Conservation (phyloP, 2,113 vertebrate species). For the Phasianus colchicus region DNA sequence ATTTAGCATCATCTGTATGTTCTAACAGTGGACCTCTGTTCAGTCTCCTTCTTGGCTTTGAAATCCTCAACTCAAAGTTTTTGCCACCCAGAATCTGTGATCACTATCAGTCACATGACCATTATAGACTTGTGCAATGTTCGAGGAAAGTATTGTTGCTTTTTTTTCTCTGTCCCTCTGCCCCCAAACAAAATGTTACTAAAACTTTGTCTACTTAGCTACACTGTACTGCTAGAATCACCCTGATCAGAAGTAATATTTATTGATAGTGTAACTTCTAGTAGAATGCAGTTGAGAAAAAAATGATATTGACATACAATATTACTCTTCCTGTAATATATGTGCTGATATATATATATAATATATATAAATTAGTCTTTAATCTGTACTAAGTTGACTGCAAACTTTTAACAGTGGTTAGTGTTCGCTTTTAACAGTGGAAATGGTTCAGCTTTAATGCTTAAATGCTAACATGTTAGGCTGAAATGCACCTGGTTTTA, state of each 20-base stretch:
- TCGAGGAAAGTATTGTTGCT: neutral
- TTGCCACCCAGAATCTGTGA: neutral
- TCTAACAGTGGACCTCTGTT: neutral
- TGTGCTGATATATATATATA: neutral
- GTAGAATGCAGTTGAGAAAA: neutral
- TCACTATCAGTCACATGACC: neutral
- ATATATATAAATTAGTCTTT: neutral
- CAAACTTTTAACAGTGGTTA: neutral
- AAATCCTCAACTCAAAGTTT: neutral
- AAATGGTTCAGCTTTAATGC: neutral
- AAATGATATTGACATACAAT: neutral
- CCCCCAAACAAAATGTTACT: neutral
- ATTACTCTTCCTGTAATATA: neutral
- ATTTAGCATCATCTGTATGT: rapidly evolving
- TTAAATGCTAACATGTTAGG: neutral
- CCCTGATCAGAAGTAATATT: neutral
- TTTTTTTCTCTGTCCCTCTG: neutral
- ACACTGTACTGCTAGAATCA: neutral
- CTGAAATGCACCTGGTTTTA: neutral
- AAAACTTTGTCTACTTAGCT: neutral
- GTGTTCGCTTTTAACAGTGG: neutral
- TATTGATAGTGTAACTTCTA: neutral
- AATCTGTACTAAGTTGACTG: neutral
- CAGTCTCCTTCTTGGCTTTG: neutral
- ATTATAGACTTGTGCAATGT: neutral